Base-by-base conservation (phyloP, 2,113 vertebrate species). In the Takifugu bimaculatus region DNA sequence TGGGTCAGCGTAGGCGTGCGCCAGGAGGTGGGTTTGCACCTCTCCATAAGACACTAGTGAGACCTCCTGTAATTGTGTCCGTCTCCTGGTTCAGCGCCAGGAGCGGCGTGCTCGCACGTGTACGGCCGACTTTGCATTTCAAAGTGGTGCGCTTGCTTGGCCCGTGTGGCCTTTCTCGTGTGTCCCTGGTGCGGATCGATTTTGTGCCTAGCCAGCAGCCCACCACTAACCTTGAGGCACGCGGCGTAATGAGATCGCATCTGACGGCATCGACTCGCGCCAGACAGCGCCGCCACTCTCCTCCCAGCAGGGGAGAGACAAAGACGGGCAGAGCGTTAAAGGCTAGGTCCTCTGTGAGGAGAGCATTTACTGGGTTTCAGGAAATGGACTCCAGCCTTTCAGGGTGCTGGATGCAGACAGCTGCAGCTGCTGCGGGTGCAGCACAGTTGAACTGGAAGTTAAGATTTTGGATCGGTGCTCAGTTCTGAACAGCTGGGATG, bases 181-280 rank as follows among this genome's bases (percentile, higher is more conserved):
- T 69, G 84, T 86, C 84, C 80, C 81, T 72, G 70, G 60, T 62
- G 71, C 60, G 63, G 82, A 88, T 88, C 68, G 85, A 89, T 89
- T 81, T 79, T 84, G 81, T 88, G 84, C 82, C 82, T 69, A 73
- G 70, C 83, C 77, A 74, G 77, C 82, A 77, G 85, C 80, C 80
- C 76, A 43, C 61, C 42, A 68, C 82, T 89, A 87, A 87, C 87
- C 89, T 89, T 88, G 83, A 88, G 85, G 85, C 85, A 89, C 85
- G 81, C 72, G 80, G 62, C 75, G 75, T 90, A 91, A 91, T 91
- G 87, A 89, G 86, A 87, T 87, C 79, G 64, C 81, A 85, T 87
- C 77, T 86, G 83, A 87, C 71, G 84, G 72, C 85, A 85, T 84
- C 81, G 87, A 88, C 86, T 88, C 77, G 50, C 77, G 82, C 69